Evolutionary conservation across 2,113 vertebrate species (phyloP).

Genomic region (Menidia beryllina): DNA sequence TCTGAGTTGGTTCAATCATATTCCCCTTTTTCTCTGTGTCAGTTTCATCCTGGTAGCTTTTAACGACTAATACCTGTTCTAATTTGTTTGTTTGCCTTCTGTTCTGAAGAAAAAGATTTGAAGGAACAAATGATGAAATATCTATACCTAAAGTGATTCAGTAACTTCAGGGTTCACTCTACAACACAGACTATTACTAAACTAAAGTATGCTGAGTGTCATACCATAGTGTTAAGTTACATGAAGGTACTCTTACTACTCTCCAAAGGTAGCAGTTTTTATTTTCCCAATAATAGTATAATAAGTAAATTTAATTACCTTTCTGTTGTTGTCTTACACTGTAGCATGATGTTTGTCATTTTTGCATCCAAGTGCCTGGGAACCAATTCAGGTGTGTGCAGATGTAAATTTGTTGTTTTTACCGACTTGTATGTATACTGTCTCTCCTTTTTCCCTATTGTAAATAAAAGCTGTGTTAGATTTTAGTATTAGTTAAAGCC

Average conservation of each 20-base stretch:
- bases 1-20: conserved; percentile 10
- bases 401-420: conserved; percentile 54
- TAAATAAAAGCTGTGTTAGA: conserved; percentile 49
- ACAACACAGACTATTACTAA: conserved; percentile 33
- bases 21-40: neutral
- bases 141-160: conserved; percentile 15
- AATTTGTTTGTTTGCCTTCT: neutral
- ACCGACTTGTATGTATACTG: conserved; percentile 29
- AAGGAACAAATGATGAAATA: conserved; percentile 44
- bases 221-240: conserved; percentile 59
- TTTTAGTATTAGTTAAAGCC: conserved; percentile 50
- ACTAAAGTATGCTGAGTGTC: conserved; percentile 27
- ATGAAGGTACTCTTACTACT: conserved; percentile 77
- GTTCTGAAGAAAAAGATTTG: conserved; percentile 12
- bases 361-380: conserved; percentile 78
- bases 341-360: conserved; percentile 66
- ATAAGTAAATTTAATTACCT: conserved; percentile 52
- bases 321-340: conserved; percentile 51
- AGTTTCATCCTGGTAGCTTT: neutral
- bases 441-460: conserved; percentile 38
- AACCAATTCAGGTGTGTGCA: conserved; percentile 64
- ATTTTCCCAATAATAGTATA: conserved; percentile 27
- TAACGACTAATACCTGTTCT: neutral
- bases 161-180: conserved; percentile 17
- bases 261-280: conserved; percentile 48